Evolutionary conservation across 2,888 invertebrate species (phyloP).

Genomic region (Peribatodes rhomboidaria): DNA sequence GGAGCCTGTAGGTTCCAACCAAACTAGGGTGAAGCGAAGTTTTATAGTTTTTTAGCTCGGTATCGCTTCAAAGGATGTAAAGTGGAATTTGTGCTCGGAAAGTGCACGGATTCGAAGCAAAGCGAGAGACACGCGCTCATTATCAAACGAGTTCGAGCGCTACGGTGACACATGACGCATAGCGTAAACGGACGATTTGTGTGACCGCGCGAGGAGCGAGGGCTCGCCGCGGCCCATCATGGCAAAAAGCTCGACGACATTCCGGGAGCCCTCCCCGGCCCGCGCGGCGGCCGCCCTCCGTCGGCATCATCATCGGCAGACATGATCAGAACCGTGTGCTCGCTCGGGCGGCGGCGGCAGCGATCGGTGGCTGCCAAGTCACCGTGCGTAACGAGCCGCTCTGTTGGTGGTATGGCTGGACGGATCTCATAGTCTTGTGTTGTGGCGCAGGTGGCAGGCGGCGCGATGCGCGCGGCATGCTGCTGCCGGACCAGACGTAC

Average conservation of each 20-base stretch:
- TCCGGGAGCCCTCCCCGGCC: slow-evolving; percentile 16
- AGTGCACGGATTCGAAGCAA: too few relatives aligned
- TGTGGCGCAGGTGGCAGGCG: slow-evolving; percentile 19
- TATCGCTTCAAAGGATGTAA: too few relatives aligned
- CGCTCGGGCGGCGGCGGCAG: neutral
- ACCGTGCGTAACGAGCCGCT: slow-evolving; percentile 57
- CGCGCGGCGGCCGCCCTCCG: neutral
- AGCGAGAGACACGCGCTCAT: too few relatives aligned
- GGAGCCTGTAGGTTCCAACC: too few relatives aligned
- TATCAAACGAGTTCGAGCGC: neutral
- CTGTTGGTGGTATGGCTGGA: neutral
- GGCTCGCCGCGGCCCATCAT: neutral
- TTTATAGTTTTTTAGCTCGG: too few relatives aligned
- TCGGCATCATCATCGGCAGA: neutral
- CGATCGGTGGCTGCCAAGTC: slow-evolving; percentile 53
- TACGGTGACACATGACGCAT: neutral
- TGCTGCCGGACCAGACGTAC: slow-evolving; percentile 93
- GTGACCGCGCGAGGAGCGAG: neutral
- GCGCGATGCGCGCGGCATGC: slow-evolving; percentile 83
- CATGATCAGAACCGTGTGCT: neutral
- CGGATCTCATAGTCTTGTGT: neutral
- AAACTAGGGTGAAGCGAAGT: too few relatives aligned
- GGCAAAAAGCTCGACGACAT: slow-evolving; percentile 43
- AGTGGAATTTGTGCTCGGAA: too few relatives aligned
- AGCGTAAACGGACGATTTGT: neutral